Evolutionary conservation across 2,113 vertebrate genomes (phyloP).

Genomic region (Channa argus): DNA sequence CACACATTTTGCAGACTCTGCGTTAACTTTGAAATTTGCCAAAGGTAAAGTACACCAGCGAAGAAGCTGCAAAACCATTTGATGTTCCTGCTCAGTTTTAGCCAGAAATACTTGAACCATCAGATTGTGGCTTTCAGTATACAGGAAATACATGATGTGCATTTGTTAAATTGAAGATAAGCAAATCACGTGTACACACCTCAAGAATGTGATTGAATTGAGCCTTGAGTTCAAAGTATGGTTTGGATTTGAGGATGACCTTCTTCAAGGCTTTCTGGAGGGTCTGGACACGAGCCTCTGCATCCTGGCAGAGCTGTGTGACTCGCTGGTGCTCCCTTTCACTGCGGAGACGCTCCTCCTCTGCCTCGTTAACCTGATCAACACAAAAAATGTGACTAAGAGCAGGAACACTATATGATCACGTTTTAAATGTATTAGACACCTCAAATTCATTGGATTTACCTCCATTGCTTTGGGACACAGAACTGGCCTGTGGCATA

Average conservation of each 20-base stretch:
- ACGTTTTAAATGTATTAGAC: too few relatives aligned
- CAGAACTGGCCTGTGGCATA: too few relatives aligned
- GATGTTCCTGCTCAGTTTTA: neutral
- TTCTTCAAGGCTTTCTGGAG: conserved; percentile 90
- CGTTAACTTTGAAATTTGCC: conserved; percentile 12
- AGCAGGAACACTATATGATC: neutral
- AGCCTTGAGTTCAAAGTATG: conserved; percentile 93
- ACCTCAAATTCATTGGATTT: too few relatives aligned
- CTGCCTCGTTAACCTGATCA: conserved; percentile 90
- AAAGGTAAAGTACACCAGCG: neutral
- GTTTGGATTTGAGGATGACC: conserved; percentile 92
- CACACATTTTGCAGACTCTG: neutral
- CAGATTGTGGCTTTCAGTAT: neutral
- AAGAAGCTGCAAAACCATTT: neutral
- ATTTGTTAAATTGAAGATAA: too few relatives aligned
- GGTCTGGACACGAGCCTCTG: conserved; percentile 89
- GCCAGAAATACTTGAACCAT: neutral
- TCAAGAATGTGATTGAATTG: conserved; percentile 93
- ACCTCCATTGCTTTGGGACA: too few relatives aligned
- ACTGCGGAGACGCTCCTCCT: conserved; percentile 90
- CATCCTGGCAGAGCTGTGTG: conserved; percentile 90
- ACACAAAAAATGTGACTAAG: conserved; percentile 12
- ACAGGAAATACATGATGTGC: too few relatives aligned
- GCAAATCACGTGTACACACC: conserved; percentile 69
- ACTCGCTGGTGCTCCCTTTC: conserved; percentile 91